Evolutionary conservation across 1,140 invertebrate species (phyloP).

Genomic region (Drosophila sulfurigaster): DNA sequence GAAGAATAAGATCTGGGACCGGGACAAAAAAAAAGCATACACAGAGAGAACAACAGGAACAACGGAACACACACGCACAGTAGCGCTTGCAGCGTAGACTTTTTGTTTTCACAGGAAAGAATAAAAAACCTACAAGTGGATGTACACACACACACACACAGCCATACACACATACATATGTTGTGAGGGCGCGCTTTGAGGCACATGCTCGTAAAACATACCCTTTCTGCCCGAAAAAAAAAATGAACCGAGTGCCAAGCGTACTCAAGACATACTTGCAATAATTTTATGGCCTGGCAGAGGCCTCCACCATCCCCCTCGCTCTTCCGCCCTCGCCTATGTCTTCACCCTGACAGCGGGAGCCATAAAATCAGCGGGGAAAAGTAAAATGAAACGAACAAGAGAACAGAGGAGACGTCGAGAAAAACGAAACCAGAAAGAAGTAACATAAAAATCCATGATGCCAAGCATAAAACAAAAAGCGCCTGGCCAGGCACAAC

Average conservation of each 20-base stretch:
- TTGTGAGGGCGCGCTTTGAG: conserved; percentile 63
- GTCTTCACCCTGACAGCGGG: conserved; percentile 30
- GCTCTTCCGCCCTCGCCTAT: conserved; percentile 21
- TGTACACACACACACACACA: conserved; percentile 45
- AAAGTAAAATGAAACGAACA: conserved; percentile 53
- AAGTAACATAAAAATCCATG: conserved; percentile 82
- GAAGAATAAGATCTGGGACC: conserved; percentile 30
- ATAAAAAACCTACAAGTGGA: conserved; percentile 80
- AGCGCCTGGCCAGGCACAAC: conserved; percentile 71
- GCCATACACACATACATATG: conserved; percentile 24
- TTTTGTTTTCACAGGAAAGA: conserved; percentile 79
- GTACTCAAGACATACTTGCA: conserved; percentile 82
- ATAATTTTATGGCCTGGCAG: conserved; percentile 79
- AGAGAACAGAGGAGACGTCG: conserved; percentile 31
- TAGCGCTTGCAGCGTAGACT: conserved; percentile 58
- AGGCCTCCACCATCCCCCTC: conserved; percentile 45
- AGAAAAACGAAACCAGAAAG: conserved; percentile 73
- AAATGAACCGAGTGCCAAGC: conserved; percentile 74
- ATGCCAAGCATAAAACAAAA: conserved; percentile 81
- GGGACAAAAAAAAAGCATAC: conserved; percentile 26
- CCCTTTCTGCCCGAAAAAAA: conserved; percentile 62
- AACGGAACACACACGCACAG: conserved; percentile 58
- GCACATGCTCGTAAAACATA: conserved; percentile 78
- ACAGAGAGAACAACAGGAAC: conserved; percentile 47
- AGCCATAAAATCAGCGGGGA: conserved; percentile 78